Evolutionary conservation across 2,113 vertebrate species (phyloP).

Genomic region (Hippoglossus stenolepis): DNA sequence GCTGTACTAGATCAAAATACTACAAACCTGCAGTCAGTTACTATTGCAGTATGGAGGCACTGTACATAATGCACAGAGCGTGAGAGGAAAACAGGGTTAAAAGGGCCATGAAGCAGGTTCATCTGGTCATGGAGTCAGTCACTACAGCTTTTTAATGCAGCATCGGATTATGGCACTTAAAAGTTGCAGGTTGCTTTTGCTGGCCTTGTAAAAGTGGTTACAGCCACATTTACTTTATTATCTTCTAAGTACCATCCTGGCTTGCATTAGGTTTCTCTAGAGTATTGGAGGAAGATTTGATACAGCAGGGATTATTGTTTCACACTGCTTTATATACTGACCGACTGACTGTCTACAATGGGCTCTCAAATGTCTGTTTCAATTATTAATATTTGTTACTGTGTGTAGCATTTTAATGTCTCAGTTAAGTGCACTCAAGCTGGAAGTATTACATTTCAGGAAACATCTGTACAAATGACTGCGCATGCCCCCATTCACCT

Average conservation of each 20-base stretch:
- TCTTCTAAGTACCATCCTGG: neutral
- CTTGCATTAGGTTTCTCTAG: no score
- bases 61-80: neutral
- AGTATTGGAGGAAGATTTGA: conserved; percentile 30
- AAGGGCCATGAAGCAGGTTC: conserved; percentile 7
- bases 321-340: neutral
- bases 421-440: neutral
- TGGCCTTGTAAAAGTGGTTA: neutral
- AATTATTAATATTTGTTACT: conserved; percentile 37
- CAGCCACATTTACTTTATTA: neutral
- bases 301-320: conserved; percentile 26
- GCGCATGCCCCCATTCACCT: neutral
- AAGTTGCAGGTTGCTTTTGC: conserved; percentile 24
- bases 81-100: neutral
- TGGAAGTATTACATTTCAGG: neutral
- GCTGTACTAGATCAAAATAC: neutral
- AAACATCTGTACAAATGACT: conserved; percentile 1
- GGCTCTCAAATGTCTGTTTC: conserved; percentile 20
- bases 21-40: neutral
- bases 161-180: conserved; percentile 13
- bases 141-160: no score
- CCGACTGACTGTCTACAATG: neutral
- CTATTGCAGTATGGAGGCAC: neutral
- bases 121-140: neutral
- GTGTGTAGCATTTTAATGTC: conserved; percentile 17